Evolutionary conservation across 2,113 vertebrate genomes (phyloP).

Genomic region (Ptychochromis oligacanthus): DNA sequence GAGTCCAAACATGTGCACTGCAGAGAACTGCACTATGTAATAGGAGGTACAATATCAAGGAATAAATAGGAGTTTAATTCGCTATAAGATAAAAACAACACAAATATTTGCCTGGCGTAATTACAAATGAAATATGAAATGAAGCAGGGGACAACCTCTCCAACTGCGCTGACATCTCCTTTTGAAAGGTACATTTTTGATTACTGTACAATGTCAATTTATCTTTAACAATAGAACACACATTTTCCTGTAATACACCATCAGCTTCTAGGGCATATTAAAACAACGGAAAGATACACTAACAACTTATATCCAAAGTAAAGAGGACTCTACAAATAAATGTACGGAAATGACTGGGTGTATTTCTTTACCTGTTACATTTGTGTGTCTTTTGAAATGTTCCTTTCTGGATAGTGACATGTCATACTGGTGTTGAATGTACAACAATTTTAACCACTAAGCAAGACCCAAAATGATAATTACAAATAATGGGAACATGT

Average conservation of each 20-base stretch:
- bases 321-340: neutral
- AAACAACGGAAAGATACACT: neutral
- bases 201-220: fast-evolving
- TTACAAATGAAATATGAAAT: neutral
- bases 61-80: neutral
- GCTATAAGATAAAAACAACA: neutral
- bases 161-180: fast-evolving
- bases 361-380: neutral
- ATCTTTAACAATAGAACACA: neutral
- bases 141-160: neutral
- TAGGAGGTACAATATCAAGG: neutral
- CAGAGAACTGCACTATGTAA: neutral
- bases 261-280: neutral
- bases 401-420: neutral
- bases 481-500: neutral
- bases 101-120: neutral
- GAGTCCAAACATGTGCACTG: conserved; percentile 52
- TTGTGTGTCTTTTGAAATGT: fast-evolving
- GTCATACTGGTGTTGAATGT: fast-evolving
- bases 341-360: neutral
- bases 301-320: neutral
- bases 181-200: neutral
- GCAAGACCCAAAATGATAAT: neutral
- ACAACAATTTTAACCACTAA: neutral
- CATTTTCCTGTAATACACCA: neutral